phyloP scores from a whole-genome alignment of 1,140 invertebrate genomes.

The Nomia melanderi region DNA sequence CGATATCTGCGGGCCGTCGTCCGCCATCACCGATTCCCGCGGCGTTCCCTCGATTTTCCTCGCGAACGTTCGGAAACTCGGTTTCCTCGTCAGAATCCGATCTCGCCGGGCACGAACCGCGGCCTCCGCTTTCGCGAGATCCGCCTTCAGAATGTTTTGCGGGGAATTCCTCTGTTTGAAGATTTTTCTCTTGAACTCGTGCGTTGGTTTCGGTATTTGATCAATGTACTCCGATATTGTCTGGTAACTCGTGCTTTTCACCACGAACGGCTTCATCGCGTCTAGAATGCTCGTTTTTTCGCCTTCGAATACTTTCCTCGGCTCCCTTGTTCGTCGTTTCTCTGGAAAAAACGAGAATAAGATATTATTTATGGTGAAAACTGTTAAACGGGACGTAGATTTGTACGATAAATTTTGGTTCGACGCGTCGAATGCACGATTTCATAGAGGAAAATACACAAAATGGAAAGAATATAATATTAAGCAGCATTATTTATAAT shows the following conservation, averaged over 20 bases:
- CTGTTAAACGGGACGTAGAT: too few relatives aligned
- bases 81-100: constrained; percentile 1
- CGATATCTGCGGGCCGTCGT: too few relatives aligned
- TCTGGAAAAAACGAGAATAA: neutral
- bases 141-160: constrained; percentile 19
- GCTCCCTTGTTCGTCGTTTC: neutral
- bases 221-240: neutral
- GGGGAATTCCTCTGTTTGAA: neutral
- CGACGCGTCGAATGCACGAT: too few relatives aligned
- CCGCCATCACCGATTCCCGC: neutral
- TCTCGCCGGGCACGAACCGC: constrained; percentile 38
- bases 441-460: too few relatives aligned
- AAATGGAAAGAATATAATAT: too few relatives aligned
- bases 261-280: neutral
- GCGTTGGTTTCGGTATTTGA: neutral
- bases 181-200: neutral
- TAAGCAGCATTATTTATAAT: too few relatives aligned
- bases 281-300: accelerated
- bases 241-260: constrained; percentile 7
- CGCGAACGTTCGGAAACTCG: neutral
- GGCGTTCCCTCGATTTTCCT: neutral
- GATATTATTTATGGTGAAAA: too few relatives aligned
- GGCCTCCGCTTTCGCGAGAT: constrained; percentile 31
- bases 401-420: too few relatives aligned
- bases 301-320: too few relatives aligned